Evolutionary conservation across 2,888 invertebrate species (phyloP).

Genomic region (Elysia crispata): DNA sequence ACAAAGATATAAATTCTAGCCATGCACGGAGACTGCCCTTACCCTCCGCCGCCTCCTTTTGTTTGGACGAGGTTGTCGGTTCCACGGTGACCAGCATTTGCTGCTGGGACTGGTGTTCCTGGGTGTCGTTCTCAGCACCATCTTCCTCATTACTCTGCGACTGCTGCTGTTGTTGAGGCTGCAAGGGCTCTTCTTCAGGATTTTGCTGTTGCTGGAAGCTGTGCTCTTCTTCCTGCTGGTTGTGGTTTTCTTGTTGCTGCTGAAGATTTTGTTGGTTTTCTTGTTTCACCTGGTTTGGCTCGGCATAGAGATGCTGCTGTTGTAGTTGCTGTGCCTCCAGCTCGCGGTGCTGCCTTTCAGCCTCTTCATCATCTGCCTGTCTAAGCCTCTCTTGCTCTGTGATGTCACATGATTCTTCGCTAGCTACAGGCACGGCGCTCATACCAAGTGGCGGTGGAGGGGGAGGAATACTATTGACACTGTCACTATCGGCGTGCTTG

Average conservation of each 20-base stretch:
- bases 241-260: neutral
- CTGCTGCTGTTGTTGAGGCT: no score
- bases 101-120: no score
- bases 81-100: no score
- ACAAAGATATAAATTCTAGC: no score
- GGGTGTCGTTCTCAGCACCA: no score
- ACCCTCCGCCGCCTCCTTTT: no score
- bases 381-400: conserved; percentile 38
- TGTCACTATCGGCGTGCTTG: conserved; percentile 44
- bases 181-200: neutral
- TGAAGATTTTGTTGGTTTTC: conserved; percentile 11
- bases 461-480: conserved; percentile 30
- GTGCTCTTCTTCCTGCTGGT: neutral
- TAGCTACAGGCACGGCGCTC: conserved; percentile 45
- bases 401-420: conserved; percentile 45
- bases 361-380: neutral
- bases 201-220: neutral
- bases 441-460: conserved; percentile 3
- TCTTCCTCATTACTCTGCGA: no score
- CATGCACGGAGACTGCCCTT: no score
- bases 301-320: conserved; percentile 2
- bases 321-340: conserved; percentile 10
- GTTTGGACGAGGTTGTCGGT: no score
- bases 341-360: neutral
- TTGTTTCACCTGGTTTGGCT: neutral